These are phyloP conservation scores for Drosophila emarginata DNA, from an alignment of 2,888 invertebrate genomes.

Conservation along the genomic window DNA sequence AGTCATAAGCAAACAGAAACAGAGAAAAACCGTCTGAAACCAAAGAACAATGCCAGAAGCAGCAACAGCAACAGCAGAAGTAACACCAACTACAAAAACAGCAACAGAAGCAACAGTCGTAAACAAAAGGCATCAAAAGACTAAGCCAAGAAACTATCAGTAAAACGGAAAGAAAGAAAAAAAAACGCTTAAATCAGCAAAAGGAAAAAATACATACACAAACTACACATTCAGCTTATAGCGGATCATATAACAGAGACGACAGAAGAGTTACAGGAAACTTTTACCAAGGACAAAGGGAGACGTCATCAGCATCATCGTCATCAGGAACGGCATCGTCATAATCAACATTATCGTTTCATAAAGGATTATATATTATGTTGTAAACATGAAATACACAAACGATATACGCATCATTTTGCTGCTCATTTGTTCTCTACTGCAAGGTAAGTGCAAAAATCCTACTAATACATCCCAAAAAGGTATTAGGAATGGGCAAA, in stretches of 20 bases:
- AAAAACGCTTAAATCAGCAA: conserved; percentile 63
- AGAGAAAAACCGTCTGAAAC: conserved; percentile 33
- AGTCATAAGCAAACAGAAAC: conserved; percentile 62
- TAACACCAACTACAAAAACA: conserved; percentile 30
- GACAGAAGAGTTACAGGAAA: conserved; percentile 30
- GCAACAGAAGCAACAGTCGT: conserved; percentile 41
- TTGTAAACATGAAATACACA: conserved; percentile 81
- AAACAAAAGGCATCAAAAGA: conserved; percentile 50
- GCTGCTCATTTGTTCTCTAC: conserved; percentile 78
- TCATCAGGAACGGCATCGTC: conserved; percentile 22
- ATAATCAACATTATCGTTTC: conserved; percentile 31
- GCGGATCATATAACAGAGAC: conserved; percentile 6
- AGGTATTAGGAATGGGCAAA: background rate
- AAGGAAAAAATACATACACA: conserved; percentile 28
- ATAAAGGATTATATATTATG: conserved; percentile 75
- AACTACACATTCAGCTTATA: conserved; percentile 17
- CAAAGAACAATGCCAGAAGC: conserved; percentile 26
- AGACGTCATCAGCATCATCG: conserved; percentile 19
- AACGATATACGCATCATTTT: conserved; percentile 80
- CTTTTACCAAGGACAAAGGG: conserved; percentile 27
- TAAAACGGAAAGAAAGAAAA: conserved; percentile 16
- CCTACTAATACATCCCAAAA: background rate
- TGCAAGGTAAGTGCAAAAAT: conserved; percentile 75
- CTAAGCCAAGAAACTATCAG: conserved; percentile 51
- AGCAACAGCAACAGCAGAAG: conserved; percentile 18